phyloP scores from a whole-genome alignment of 2,888 invertebrate genomes.

The Melangyna quadrimaculata region DNA sequence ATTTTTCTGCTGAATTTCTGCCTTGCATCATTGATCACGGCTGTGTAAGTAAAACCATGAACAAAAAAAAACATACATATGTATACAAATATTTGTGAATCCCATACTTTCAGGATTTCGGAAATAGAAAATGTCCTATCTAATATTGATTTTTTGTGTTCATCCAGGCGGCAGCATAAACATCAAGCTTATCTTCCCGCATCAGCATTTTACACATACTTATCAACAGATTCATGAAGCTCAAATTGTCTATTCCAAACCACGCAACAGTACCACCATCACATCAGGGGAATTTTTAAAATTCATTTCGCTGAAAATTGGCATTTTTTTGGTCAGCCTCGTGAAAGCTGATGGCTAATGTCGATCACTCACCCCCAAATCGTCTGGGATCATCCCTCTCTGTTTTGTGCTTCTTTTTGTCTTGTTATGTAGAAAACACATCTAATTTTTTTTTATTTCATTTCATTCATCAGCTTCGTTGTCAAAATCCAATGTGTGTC shows the following conservation, averaged over 20 bases:
- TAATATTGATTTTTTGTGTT: neutral
- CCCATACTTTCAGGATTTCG: neutral
- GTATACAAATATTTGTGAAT: neutral
- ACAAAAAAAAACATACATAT: neutral
- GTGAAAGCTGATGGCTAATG: constrained; percentile 28
- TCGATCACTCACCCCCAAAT: constrained; percentile 34
- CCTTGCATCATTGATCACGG: neutral
- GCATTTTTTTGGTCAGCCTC: constrained; percentile 46
- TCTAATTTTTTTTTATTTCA: constrained; percentile 1
- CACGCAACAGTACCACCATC: constrained; percentile 6
- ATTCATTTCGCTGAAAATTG: constrained; percentile 9
- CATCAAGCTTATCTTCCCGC: constrained; percentile 23
- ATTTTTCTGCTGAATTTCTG: neutral
- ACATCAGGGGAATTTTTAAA: constrained; percentile 2
- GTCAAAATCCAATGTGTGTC: constrained; percentile 43
- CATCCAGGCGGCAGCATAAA: neutral
- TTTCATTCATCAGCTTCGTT: constrained; percentile 24
- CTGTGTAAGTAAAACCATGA: neutral
- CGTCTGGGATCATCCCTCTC: constrained; percentile 19
- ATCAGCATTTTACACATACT: constrained; percentile 30
- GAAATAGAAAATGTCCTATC: neutral
- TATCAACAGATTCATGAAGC: constrained; percentile 27
- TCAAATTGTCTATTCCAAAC: constrained; percentile 20
- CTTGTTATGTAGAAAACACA: neutral
- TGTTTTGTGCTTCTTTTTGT: neutral